Percentiles rank a stretch among this genome's conserved stretches.
These are phyloP conservation scores for Armadillidium nasatum DNA, from an alignment of 1,140 invertebrate species.

Conservation along the genomic window DNA sequence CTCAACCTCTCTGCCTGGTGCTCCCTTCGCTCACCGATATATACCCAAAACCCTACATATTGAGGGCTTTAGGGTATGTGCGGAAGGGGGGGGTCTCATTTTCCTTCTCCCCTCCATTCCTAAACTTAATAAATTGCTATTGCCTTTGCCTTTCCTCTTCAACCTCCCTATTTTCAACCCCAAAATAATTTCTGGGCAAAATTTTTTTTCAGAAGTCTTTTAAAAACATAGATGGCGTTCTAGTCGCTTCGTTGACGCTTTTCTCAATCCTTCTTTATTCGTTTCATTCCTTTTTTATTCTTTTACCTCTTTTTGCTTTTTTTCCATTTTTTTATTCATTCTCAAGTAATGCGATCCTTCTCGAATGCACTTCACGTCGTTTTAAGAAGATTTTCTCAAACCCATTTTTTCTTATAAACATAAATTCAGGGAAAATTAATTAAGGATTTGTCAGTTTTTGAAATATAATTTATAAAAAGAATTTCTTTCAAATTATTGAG, in stretches of 20 bases:
- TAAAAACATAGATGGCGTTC: neutral
- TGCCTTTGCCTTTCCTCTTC: neutral
- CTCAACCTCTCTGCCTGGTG: neutral
- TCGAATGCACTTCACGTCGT: neutral
- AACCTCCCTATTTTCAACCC: constrained; percentile 2
- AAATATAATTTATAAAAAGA: too few relatives aligned
- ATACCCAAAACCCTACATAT: neutral
- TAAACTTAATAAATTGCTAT: constrained; percentile 1
- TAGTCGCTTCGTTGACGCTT: neutral
- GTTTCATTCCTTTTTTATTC: neutral
- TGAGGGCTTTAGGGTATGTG: neutral
- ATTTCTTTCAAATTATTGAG: too few relatives aligned
- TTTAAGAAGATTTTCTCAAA: neutral
- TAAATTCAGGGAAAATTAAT: too few relatives aligned
- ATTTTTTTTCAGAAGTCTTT: neutral
- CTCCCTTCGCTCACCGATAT: neutral
- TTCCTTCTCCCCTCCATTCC: neutral
- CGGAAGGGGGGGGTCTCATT: too few relatives aligned
- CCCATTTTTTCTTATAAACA: neutral
- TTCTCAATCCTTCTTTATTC: too few relatives aligned
- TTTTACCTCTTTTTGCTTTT: neutral
- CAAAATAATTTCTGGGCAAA: neutral
- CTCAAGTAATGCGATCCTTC: neutral
- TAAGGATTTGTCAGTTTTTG: too few relatives aligned
- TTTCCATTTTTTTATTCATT: neutral